A percentile compares a stretch with the other conserved stretches of the same genome.
Evolutionary conservation across 2,888 invertebrate species (phyloP).

Genomic region (Dryocosmus kuriphilus): DNA sequence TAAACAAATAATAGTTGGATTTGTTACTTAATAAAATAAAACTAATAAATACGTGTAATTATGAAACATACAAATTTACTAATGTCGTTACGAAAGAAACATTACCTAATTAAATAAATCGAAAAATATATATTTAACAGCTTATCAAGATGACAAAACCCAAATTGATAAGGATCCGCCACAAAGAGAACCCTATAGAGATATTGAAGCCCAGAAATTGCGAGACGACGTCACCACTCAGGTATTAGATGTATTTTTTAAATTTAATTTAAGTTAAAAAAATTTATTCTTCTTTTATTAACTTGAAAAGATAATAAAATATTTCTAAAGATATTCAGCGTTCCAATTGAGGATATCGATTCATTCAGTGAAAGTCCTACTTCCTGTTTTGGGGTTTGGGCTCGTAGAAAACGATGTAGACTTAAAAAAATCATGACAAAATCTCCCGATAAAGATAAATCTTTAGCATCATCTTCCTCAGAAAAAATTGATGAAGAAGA

Average conservation of each 20-base stretch:
- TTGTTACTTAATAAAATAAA: background rate
- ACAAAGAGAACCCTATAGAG: constrained; percentile 60
- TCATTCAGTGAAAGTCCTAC: constrained; percentile 59
- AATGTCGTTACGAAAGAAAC: background rate
- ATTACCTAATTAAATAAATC: background rate
- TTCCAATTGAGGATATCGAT: constrained; percentile 52
- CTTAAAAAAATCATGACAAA: constrained; percentile 23
- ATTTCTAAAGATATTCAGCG: constrained; percentile 65
- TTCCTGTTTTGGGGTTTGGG: constrained; percentile 63
- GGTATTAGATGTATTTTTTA: constrained; percentile 54
- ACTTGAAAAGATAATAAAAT: background rate
- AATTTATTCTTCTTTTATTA: background rate
- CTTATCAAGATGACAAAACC: constrained; percentile 69
- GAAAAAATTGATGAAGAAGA: constrained; percentile 66
- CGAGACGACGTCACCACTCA: constrained; percentile 73
- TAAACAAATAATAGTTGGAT: background rate
- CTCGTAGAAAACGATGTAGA: constrained; percentile 59
- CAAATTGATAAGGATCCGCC: constrained; percentile 48
- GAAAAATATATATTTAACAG: constrained; percentile 53
- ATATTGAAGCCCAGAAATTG: constrained; percentile 70
- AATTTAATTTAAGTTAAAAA: background rate
- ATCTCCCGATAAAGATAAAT: constrained; percentile 46
- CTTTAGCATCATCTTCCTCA: constrained; percentile 64
- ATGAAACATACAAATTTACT: too few species aligned
- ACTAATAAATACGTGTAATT: too few species aligned